A percentile compares a stretch with the other conserved stretches of the same genome.
These are phyloP conservation scores for Drosophila malerkotliana DNA, from an alignment of 1,140 invertebrate species.

Conservation along the genomic window DNA sequence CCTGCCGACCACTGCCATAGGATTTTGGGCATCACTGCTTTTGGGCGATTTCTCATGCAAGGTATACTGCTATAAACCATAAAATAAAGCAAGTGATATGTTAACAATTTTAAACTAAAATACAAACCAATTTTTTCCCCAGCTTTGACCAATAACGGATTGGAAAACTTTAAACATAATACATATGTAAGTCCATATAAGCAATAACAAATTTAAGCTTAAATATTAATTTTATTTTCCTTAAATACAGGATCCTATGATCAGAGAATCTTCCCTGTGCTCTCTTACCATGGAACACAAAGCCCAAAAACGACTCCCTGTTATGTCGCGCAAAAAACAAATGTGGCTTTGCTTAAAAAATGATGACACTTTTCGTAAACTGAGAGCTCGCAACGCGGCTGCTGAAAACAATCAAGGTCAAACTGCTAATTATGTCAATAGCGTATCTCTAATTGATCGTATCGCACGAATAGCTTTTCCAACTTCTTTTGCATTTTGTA, in stretches of 20 bases:
- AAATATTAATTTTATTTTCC: background rate
- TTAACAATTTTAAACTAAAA: too few relatives aligned
- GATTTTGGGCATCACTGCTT: too few relatives aligned
- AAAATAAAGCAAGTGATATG: too few relatives aligned
- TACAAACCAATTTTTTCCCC: too few relatives aligned
- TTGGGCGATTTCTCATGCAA: too few relatives aligned
- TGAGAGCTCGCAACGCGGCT: conserved; percentile 90
- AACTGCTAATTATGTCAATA: conserved; percentile 89
- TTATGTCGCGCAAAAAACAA: conserved; percentile 90
- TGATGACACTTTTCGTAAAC: conserved; percentile 90
- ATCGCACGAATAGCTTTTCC: conserved; percentile 94
- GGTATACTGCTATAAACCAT: too few relatives aligned
- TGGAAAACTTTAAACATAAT: too few relatives aligned
- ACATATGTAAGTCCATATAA: too few relatives aligned
- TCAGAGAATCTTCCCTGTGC: conserved; percentile 59
- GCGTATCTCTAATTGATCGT: conserved; percentile 94
- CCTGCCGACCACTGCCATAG: too few relatives aligned
- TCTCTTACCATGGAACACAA: conserved; percentile 89
- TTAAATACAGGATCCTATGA: conserved; percentile 83
- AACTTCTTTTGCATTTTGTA: conserved; percentile 92
- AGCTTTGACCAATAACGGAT: too few relatives aligned
- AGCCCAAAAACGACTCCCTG: conserved; percentile 90
- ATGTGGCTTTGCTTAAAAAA: conserved; percentile 92
- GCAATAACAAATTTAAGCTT: too few relatives aligned
- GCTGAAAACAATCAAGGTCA: conserved; percentile 78